Evolutionary conservation across 2,113 vertebrate species (phyloP).

Genomic region (Pseudopipra pipra): DNA sequence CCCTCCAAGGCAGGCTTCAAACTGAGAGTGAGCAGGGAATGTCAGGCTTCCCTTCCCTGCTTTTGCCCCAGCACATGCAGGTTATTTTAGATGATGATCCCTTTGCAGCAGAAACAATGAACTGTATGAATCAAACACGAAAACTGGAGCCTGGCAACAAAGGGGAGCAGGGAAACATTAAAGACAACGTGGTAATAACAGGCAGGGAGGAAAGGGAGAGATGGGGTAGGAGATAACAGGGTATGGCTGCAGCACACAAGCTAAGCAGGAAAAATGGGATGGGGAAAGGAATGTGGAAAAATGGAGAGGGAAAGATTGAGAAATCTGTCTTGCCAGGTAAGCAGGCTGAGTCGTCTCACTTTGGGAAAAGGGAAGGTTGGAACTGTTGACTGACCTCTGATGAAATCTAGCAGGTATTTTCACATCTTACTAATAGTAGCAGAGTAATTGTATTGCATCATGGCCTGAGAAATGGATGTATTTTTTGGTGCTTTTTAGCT

Average conservation of each 20-base stretch:
- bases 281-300: slow-evolving; percentile 42
- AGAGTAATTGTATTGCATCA: background rate
- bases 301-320: background rate
- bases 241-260: background rate
- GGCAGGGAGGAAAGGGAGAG: slow-evolving; percentile 5
- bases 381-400: slow-evolving; percentile 17
- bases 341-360: background rate
- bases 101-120: slow-evolving; percentile 20
- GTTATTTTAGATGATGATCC: background rate
- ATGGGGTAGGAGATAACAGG: slow-evolving; percentile 18
- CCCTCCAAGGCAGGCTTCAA: background rate
- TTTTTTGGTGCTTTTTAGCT: background rate
- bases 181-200: slow-evolving; percentile 9
- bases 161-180: background rate
- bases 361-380: background rate
- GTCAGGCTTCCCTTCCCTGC: background rate
- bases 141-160: background rate
- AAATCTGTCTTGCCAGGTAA: background rate
- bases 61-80: background rate
- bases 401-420: background rate
- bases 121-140: background rate
- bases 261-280: slow-evolving; percentile 11
- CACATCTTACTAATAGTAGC: background rate
- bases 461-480: background rate
- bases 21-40: background rate